A percentile compares a stretch with the other conserved stretches of the same genome.
phyloP scores from a whole-genome alignment of 1,140 invertebrate species.

The Araneus ventricosus region DNA sequence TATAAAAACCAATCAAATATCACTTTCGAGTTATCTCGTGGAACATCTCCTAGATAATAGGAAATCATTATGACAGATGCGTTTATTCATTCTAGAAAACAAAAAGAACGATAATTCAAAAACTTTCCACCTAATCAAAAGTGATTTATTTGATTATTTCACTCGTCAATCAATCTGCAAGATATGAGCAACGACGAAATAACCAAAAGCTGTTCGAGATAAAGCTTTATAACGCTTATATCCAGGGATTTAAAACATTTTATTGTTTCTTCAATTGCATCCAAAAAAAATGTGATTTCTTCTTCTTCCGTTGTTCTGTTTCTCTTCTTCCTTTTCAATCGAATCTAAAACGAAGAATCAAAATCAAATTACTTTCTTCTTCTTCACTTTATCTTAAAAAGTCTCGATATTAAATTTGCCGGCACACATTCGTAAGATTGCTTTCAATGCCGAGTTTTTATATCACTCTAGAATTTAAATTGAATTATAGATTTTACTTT shows the following conservation, averaged over 20 bases:
- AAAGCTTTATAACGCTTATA: not conserved
- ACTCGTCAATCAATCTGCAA: not conserved
- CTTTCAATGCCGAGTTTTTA: not conserved
- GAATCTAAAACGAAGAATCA: not conserved
- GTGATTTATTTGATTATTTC: not conserved
- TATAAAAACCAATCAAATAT: too few species aligned
- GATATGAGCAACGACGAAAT: not conserved
- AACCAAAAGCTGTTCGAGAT: not conserved
- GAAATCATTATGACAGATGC: not conserved
- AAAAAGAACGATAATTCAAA: not conserved
- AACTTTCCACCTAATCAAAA: not conserved
- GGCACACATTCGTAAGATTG: slow-evolving; percentile 10
- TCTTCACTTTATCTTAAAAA: not conserved
- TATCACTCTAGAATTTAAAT: not conserved
- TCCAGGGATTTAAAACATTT: not conserved
- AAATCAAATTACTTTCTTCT: slow-evolving; percentile 8
- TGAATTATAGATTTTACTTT: slow-evolving; percentile 13
- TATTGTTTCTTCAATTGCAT: not conserved
- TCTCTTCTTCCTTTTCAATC: not conserved
- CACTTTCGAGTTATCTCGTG: too few species aligned
- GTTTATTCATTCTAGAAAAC: not conserved
- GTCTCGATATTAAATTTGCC: slow-evolving; percentile 9
- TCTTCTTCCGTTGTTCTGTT: not conserved
- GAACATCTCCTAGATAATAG: not conserved
- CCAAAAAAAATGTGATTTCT: not conserved